Evolutionary conservation across 1,140 invertebrate species (phyloP).

Genomic region (Eciton burchellii): DNA sequence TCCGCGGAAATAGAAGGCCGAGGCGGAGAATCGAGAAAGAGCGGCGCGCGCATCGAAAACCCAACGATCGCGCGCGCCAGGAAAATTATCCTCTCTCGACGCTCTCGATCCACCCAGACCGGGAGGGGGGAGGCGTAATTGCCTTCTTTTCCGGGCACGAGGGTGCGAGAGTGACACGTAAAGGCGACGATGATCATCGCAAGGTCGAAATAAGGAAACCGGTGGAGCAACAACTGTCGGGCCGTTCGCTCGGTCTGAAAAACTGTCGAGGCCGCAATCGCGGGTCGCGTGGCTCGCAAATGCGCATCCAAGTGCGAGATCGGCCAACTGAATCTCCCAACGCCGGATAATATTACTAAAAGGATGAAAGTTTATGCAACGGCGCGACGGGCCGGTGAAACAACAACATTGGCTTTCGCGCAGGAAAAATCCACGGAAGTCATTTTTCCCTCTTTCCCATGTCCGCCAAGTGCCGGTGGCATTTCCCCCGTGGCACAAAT

Average conservation of each 20-base stretch:
- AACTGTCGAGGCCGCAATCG: not conserved
- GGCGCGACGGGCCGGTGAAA: not conserved
- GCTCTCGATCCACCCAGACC: not conserved
- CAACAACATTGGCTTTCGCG: conserved; percentile 44
- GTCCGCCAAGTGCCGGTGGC: conserved; percentile 26
- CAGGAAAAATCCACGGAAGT: conserved; percentile 50
- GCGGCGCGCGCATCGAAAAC: not conserved
- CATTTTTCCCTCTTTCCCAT: conserved; percentile 31
- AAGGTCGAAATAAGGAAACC: conserved; percentile 3
- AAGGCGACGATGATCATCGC: conserved; percentile 3
- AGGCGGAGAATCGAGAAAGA: not conserved
- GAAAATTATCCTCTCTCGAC: conserved; percentile 23
- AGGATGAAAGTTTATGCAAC: conserved; percentile 21
- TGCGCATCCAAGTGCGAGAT: conserved; percentile 19
- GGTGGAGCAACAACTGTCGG: not conserved
- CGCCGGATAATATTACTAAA: conserved; percentile 35
- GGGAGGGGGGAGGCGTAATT: not conserved
- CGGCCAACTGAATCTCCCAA: conserved; percentile 3
- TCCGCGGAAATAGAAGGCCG: not conserved
- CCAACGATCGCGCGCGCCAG: too few species aligned
- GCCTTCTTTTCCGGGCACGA: not conserved
- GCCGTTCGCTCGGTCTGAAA: not conserved
- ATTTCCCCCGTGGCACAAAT: conserved; percentile 52
- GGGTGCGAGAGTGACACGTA: not conserved
- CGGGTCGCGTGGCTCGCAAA: not conserved